A percentile compares a stretch with the other conserved stretches of the same genome.
Conservation (phyloP, 2,888 invertebrate species). For the Euproctis similis region DNA sequence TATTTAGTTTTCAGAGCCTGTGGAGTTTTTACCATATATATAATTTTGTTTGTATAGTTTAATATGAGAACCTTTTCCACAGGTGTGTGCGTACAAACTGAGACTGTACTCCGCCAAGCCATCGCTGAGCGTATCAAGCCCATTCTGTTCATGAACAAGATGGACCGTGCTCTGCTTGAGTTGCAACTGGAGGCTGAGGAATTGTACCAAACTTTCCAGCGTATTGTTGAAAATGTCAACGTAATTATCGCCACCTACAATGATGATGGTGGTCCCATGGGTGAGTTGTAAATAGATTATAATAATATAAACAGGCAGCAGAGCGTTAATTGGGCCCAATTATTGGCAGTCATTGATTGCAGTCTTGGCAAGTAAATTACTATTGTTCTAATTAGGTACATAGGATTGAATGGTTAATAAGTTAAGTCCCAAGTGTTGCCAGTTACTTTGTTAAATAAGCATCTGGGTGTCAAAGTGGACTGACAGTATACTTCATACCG, state of each 20-base stretch:
- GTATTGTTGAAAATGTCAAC: conserved; percentile 99
- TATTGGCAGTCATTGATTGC: too few species aligned
- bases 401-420: neutral
- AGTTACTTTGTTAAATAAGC: conserved; percentile 49
- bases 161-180: conserved; percentile 99
- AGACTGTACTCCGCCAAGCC: conserved; percentile 99
- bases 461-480: conserved; percentile 74
- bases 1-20: too few species aligned
- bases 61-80: neutral
- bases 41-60: too few species aligned
- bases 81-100: conserved; percentile 99
- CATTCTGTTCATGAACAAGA: conserved; percentile 99
- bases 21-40: too few species aligned
- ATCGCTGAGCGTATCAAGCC: conserved; percentile 99
- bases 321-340: too few species aligned
- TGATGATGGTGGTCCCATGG: conserved; percentile 99
- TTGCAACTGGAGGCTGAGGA: conserved; percentile 97
- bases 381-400: too few species aligned
- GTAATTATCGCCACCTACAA: conserved; percentile 99
- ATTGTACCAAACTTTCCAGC: conserved; percentile 98
- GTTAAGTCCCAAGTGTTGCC: conserved; percentile 66
- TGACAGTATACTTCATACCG: conserved; percentile 53
- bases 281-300: conserved; percentile 32
- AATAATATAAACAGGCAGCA: too few species aligned
- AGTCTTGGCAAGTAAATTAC: too few species aligned